A percentile compares a stretch with the other conserved stretches of the same genome.
Conservation (phyloP, 2,888 invertebrate genomes). For the Schizotus pectinicornis region DNA sequence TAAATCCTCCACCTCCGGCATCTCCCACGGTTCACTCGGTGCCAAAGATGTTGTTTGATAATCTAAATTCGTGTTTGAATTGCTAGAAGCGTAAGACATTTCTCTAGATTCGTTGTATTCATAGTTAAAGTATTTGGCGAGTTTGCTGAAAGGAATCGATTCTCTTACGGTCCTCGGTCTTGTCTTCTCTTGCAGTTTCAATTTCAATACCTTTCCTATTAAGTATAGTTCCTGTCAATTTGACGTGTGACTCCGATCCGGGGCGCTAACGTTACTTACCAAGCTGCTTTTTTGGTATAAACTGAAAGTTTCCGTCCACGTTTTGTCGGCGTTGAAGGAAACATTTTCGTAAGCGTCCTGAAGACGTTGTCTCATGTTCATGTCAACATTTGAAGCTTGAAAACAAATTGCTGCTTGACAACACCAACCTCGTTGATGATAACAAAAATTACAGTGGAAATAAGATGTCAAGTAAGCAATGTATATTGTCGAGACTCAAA, state of each 20-base stretch:
- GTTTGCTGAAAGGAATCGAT: constrained; percentile 69
- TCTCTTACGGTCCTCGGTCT: constrained; percentile 64
- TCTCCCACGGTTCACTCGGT: constrained; percentile 67
- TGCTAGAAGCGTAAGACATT: constrained; percentile 51
- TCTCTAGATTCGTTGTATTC: constrained; percentile 61
- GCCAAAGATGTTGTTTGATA: constrained; percentile 28
- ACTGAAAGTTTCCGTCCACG: constrained; percentile 47
- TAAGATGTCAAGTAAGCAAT: too few species aligned
- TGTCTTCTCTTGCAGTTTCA: constrained; percentile 45
- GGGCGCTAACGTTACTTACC: constrained; percentile 37
- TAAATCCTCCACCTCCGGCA: constrained; percentile 62
- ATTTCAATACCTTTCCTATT: constrained; percentile 43
- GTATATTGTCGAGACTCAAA: too few species aligned
- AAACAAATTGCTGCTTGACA: constrained; percentile 7
- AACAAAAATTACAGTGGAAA: too few species aligned
- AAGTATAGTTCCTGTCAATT: constrained; percentile 48
- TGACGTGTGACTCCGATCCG: constrained; percentile 14
- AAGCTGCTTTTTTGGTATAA: constrained; percentile 49
- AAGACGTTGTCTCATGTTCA: constrained; percentile 47
- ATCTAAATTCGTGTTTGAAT: constrained; percentile 28
- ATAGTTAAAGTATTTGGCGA: constrained; percentile 62
- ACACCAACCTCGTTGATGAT: too few species aligned
- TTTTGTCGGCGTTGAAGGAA: constrained; percentile 49
- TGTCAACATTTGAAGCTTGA: constrained; percentile 24
- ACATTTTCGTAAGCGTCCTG: constrained; percentile 53